These are phyloP conservation scores for Trilocha varians DNA, from an alignment of 2,888 invertebrate species.

Conservation along the genomic window DNA sequence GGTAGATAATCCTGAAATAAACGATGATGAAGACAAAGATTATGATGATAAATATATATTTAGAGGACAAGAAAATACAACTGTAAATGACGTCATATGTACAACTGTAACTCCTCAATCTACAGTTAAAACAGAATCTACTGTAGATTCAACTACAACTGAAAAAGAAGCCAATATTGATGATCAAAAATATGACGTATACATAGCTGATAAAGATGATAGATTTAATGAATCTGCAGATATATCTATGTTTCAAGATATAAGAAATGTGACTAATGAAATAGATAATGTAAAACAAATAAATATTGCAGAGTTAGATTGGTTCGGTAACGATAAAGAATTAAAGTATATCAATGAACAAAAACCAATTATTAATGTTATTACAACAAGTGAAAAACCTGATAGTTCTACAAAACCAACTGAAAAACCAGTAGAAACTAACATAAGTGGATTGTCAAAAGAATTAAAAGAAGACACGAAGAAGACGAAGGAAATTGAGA, in stretches of 20 bases:
- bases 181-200: background rate
- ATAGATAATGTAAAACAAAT: background rate
- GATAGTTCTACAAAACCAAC: slow-evolving; percentile 4
- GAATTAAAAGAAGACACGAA: slow-evolving; percentile 20
- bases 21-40: slow-evolving; percentile 15
- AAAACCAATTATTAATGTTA: background rate
- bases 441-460: slow-evolving; percentile 25
- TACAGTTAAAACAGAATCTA: background rate
- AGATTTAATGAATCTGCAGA: slow-evolving; percentile 7
- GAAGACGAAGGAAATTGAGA: slow-evolving; percentile 19
- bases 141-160: background rate
- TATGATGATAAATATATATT: slow-evolving; percentile 17
- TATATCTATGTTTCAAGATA: background rate
- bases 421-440: slow-evolving; percentile 10
- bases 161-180: background rate
- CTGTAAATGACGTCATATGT: background rate
- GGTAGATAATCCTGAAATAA: slow-evolving; percentile 7
- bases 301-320: slow-evolving; percentile 18
- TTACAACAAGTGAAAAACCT: background rate
- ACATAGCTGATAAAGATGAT: background rate
- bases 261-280: slow-evolving; percentile 1
- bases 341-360: slow-evolving; percentile 12
- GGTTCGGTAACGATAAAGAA: slow-evolving; percentile 31
- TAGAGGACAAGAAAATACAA: slow-evolving; percentile 10
- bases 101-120: background rate